These are phyloP conservation scores for Garra rufa DNA, from an alignment of 2,113 vertebrate species.

Conservation along the genomic window DNA sequence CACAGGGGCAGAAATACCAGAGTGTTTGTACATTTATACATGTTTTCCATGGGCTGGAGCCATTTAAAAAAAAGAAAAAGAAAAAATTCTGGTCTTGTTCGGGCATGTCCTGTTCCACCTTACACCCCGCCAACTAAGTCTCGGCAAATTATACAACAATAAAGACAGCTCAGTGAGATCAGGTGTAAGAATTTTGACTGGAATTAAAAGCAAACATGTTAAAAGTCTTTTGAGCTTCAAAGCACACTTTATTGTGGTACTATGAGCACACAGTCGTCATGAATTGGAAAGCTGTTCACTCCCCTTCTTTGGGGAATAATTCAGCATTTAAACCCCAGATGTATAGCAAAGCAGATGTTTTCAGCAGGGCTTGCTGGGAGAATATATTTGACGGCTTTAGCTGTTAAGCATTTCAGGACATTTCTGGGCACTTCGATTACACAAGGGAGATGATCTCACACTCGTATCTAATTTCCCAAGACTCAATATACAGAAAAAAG, in stretches of 20 bases:
- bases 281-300: conserved; percentile 62
- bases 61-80: conserved; percentile 52
- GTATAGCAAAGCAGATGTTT: conserved; percentile 71
- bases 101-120: conserved; percentile 69
- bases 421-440: conserved; percentile 63
- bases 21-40: conserved; percentile 37
- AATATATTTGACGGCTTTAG: conserved; percentile 37
- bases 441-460: conserved; percentile 73
- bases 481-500: conserved; percentile 65
- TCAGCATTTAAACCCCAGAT: conserved; percentile 62
- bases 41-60: conserved; percentile 58
- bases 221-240: conserved; percentile 28
- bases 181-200: conserved; percentile 42
- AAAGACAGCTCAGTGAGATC: conserved; percentile 60
- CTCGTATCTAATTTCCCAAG: conserved; percentile 61
- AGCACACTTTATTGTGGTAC: conserved; percentile 63
- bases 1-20: conserved; percentile 33
- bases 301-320: conserved; percentile 51
- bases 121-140: conserved; percentile 68
- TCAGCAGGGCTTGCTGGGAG: conserved; percentile 57
- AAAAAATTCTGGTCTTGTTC: conserved; percentile 64
- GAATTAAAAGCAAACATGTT: conserved; percentile 52
- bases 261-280: conserved; percentile 61
- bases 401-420: conserved; percentile 48
- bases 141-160: conserved; percentile 61